Conservation (phyloP, 2,797 vertebrate genomes). For the Sternotherus odoratus region DNA sequence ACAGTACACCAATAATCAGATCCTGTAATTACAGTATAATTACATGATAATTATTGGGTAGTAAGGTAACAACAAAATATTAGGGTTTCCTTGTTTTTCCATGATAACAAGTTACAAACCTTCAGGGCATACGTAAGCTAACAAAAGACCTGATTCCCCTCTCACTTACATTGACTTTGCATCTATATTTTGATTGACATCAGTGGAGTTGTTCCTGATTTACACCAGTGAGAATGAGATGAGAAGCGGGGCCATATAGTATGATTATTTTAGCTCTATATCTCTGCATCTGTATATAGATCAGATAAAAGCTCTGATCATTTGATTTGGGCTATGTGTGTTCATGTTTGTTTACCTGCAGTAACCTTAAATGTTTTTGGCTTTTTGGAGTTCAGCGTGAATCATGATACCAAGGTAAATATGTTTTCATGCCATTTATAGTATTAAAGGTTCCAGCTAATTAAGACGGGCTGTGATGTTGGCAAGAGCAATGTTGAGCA, state of each 20-base stretch:
- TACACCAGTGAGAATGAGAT: background rate
- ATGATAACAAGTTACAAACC: background rate
- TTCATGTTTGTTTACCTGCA: constrained; percentile 12
- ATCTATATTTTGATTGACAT: background rate
- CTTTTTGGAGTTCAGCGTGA: constrained; percentile 34
- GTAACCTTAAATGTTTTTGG: constrained; percentile 26
- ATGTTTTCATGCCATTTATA: constrained; percentile 32
- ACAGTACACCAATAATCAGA: constrained; percentile 64
- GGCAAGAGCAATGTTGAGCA: constrained; percentile 3
- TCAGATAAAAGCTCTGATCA: constrained; percentile 39
- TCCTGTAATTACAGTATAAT: constrained; percentile 68
- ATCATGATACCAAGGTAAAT: constrained; percentile 22
- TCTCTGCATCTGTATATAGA: constrained; percentile 36
- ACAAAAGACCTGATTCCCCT: background rate
- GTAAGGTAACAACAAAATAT: constrained; percentile 35
- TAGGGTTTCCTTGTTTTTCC: constrained; percentile 28
- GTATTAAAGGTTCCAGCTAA: constrained; percentile 43
- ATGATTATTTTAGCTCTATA: constrained; percentile 55
- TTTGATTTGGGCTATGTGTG: constrained; percentile 13
- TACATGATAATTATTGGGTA: constrained; percentile 48
- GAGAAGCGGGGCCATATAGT: background rate
- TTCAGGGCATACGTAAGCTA: background rate
- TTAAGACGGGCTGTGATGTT: constrained; percentile 48
- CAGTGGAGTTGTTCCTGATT: background rate
- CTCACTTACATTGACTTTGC: background rate